These are phyloP conservation scores for Dinomys branickii DNA, from an alignment of 2,113 vertebrate species.

Conservation along the genomic window DNA sequence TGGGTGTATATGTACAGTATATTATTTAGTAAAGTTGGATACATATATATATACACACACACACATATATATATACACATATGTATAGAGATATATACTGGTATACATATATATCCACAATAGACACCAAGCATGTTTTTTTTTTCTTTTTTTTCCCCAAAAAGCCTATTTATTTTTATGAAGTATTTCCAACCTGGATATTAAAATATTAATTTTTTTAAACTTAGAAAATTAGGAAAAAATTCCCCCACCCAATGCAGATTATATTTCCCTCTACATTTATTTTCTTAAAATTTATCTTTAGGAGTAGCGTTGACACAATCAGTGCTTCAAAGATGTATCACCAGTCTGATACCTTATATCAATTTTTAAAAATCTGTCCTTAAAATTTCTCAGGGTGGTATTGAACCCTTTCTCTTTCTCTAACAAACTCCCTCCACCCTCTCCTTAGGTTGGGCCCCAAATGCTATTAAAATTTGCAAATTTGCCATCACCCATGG, in stretches of 20 bases:
- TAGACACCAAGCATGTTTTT: slow-evolving; percentile 70
- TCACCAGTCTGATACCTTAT: slow-evolving; percentile 77
- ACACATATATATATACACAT: slow-evolving; percentile 79
- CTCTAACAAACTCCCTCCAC: slow-evolving; percentile 76
- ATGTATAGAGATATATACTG: slow-evolving; percentile 86
- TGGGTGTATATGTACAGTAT: slow-evolving; percentile 88
- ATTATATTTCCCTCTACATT: slow-evolving; percentile 59
- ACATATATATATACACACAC: slow-evolving; percentile 87
- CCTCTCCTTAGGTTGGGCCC: slow-evolving; percentile 72
- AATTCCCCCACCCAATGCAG: slow-evolving; percentile 79
- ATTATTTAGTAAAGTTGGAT: slow-evolving; percentile 83
- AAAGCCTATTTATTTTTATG: slow-evolving; percentile 64
- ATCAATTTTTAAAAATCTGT: slow-evolving; percentile 73
- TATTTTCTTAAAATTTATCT: slow-evolving; percentile 75
- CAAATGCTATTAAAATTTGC: slow-evolving; percentile 73
- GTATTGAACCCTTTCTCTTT: slow-evolving; percentile 89
- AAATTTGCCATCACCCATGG: slow-evolving; percentile 68
- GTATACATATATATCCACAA: slow-evolving; percentile 86
- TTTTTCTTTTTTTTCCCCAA: slow-evolving; percentile 23
- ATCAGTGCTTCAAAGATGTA: slow-evolving; percentile 81
- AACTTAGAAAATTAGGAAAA: slow-evolving; percentile 75
- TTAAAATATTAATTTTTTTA: slow-evolving; percentile 75
- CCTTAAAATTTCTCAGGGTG: slow-evolving; percentile 77
- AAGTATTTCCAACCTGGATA: slow-evolving; percentile 72
- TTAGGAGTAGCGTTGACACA: slow-evolving; percentile 77